Conservation (phyloP, 2,113 vertebrate genomes). For the Myotis brandtii region DNA sequence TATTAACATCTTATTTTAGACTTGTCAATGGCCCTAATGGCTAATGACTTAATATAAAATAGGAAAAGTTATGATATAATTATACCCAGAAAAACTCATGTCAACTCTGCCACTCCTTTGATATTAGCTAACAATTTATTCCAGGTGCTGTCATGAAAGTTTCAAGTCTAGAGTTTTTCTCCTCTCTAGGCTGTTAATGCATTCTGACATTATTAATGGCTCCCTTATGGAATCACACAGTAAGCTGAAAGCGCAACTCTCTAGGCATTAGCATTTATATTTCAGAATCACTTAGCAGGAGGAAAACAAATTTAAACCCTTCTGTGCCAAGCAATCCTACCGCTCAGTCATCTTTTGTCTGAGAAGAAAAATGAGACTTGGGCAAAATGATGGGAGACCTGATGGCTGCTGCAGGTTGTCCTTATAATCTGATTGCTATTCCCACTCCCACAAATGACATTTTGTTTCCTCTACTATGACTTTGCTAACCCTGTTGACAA, state of each 20-base stretch:
- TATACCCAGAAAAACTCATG: background rate
- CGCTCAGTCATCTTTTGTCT: slow-evolving; percentile 5
- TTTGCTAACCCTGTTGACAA: background rate
- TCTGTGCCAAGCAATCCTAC: background rate
- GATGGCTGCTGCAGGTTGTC: background rate
- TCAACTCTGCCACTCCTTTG: background rate
- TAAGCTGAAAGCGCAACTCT: slow-evolving; percentile 87
- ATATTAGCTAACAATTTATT: slow-evolving; percentile 55
- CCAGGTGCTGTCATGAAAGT: slow-evolving; percentile 47
- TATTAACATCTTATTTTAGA: slow-evolving; percentile 38
- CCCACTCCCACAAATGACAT: background rate
- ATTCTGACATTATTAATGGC: slow-evolving; percentile 89
- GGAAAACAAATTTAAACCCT: slow-evolving; percentile 68
- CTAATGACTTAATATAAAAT: slow-evolving; percentile 55
- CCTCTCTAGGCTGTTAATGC: slow-evolving; percentile 86
- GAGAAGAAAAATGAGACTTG: slow-evolving; percentile 37
- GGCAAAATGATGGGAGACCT: background rate
- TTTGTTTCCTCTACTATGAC: background rate
- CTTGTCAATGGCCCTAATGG: background rate
- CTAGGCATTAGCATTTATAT: slow-evolving; percentile 89
- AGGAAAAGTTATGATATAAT: slow-evolving; percentile 40
- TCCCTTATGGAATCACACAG: slow-evolving; percentile 88
- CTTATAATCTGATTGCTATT: background rate
- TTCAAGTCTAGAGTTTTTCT: slow-evolving; percentile 65
- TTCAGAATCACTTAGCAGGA: slow-evolving; percentile 85